These are phyloP conservation scores for Marisa cornuarietis DNA, from an alignment of 1,140 invertebrate species.

Conservation along the genomic window DNA sequence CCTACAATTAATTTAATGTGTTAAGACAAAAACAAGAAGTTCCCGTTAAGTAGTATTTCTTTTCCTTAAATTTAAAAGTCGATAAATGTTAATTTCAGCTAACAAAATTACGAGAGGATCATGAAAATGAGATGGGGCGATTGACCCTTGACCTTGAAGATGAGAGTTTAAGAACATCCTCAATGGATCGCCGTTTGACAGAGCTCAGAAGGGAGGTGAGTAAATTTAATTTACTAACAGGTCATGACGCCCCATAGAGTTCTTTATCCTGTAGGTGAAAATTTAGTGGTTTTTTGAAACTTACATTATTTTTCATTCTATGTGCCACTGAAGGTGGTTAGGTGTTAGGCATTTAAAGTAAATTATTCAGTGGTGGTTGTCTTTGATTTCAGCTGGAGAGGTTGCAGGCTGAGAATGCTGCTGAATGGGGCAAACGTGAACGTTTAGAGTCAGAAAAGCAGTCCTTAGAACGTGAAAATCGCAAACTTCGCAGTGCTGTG, in stretches of 20 bases:
- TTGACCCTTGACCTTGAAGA: conserved; percentile 77
- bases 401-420: conserved; percentile 89
- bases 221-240: background rate
- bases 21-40: too few species aligned
- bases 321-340: too few species aligned
- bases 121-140: conserved; percentile 76
- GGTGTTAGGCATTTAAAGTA: too few species aligned
- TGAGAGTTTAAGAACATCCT: conserved; percentile 76
- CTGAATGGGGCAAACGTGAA: conserved; percentile 91
- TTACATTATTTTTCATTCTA: too few species aligned
- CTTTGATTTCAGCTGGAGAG: conserved; percentile 74
- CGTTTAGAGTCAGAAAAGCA: conserved; percentile 89
- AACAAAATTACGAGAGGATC: conserved; percentile 64
- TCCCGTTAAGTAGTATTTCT: too few species aligned
- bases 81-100: conserved; percentile 43
- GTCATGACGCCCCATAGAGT: too few species aligned
- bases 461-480: conserved; percentile 87
- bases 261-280: too few species aligned
- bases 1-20: too few species aligned
- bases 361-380: background rate
- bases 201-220: conserved; percentile 77
- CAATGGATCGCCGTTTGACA: conserved; percentile 76
- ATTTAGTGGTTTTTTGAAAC: too few species aligned
- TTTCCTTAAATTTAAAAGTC: too few species aligned
- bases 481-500: conserved; percentile 77